Conservation (phyloP, 2,888 invertebrate species). For the Malthinus seriepunctatus region DNA sequence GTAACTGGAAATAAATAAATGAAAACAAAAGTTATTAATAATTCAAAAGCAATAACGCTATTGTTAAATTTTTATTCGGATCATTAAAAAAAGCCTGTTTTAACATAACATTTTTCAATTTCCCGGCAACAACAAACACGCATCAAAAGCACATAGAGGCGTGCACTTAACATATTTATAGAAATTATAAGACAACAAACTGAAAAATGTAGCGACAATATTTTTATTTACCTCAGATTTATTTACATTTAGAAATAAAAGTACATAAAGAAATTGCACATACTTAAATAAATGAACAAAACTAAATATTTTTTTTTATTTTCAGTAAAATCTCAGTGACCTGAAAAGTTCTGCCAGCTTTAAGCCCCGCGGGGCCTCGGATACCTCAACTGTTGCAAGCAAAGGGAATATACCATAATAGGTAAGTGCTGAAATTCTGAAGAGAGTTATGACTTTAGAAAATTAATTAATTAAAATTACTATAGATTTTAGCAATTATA, state of each 20-base stretch:
- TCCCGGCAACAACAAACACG: not conserved
- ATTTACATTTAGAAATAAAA: no score
- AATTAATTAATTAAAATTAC: no score
- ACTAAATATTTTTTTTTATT: conserved; percentile 9
- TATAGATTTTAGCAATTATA: no score
- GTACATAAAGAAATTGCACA: no score
- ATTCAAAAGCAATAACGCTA: no score
- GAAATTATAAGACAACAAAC: not conserved
- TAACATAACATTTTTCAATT: not conserved
- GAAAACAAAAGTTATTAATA: no score
- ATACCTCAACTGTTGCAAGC: conserved; percentile 5
- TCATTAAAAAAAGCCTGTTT: no score
- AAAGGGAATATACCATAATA: not conserved
- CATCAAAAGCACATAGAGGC: not conserved
- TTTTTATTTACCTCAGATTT: no score
- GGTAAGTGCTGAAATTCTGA: not conserved
- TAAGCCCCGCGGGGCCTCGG: conserved; percentile 27
- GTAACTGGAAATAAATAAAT: no score
- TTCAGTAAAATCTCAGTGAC: conserved; percentile 18
- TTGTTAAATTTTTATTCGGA: no score
- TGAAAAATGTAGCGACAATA: not conserved
- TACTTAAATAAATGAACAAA: not conserved
- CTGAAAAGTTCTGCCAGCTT: conserved; percentile 13
- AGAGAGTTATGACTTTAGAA: not conserved
- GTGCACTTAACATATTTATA: not conserved